phyloP scores from a whole-genome alignment of 2,113 vertebrate species.

The Myodes glareolus region DNA sequence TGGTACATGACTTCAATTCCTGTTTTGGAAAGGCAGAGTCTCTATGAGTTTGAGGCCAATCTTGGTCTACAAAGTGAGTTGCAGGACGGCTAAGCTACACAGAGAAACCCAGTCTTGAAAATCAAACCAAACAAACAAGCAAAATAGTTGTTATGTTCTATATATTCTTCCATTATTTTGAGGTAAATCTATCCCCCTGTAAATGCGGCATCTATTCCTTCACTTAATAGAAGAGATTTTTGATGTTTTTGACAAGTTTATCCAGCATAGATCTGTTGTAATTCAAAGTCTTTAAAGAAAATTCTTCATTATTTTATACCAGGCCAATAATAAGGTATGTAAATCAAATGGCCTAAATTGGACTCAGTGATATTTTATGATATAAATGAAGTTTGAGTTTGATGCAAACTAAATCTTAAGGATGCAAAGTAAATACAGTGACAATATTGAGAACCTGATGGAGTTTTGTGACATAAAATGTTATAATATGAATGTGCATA shows the following conservation, averaged over 20 bases:
- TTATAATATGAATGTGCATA: neutral
- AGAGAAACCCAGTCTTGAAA: too few species aligned
- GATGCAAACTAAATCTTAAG: neutral
- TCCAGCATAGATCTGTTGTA: neutral
- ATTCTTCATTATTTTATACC: neutral
- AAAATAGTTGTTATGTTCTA: neutral
- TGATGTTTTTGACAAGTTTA: neutral
- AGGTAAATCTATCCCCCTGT: neutral
- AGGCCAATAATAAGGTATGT: neutral
- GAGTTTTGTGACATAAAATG: neutral
- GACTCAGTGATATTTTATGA: neutral
- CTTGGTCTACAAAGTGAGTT: too few species aligned
- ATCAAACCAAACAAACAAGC: too few species aligned
- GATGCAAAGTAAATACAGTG: conserved; percentile 2
- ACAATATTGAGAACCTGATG: neutral
- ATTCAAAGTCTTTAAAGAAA: neutral
- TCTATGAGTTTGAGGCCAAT: too few species aligned
- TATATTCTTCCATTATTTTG: neutral
- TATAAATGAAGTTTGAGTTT: neutral
- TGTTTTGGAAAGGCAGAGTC: too few species aligned
- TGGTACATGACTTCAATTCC: too few species aligned
- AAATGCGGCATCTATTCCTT: neutral
- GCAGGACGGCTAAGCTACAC: too few species aligned
- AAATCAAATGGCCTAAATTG: neutral
- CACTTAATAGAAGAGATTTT: neutral